phyloP scores from a whole-genome alignment of 2,888 invertebrate species.

The Globia sparganii region DNA sequence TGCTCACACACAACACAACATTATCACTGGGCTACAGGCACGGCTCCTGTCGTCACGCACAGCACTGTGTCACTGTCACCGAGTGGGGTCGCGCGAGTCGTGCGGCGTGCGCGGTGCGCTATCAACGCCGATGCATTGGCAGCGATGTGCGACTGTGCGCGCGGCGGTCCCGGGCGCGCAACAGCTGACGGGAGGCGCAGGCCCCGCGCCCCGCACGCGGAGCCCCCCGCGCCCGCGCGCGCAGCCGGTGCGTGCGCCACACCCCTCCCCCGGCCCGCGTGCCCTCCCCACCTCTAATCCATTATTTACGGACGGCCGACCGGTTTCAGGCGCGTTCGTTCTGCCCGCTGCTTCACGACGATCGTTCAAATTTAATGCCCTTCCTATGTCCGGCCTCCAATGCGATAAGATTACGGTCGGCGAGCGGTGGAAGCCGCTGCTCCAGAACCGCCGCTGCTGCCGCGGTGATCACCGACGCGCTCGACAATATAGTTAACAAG shows the following conservation, averaged over 20 bases:
- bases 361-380: slow-evolving; percentile 90
- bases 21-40: slow-evolving; percentile 71
- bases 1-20: slow-evolving; percentile 80
- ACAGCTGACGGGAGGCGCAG: slow-evolving; percentile 90
- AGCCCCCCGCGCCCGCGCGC: slow-evolving; percentile 81
- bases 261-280: slow-evolving; percentile 77
- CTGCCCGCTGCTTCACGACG: slow-evolving; percentile 85
- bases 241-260: slow-evolving; percentile 86
- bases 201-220: slow-evolving; percentile 75
- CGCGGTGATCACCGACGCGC: slow-evolving; percentile 39
- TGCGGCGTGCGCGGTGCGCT: slow-evolving; percentile 85
- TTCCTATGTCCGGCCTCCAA: slow-evolving; percentile 90
- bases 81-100: slow-evolving; percentile 72
- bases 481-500: slow-evolving; percentile 61
- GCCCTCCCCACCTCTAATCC: slow-evolving; percentile 88
- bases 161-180: slow-evolving; percentile 88
- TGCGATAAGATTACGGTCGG: slow-evolving; percentile 87
- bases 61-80: slow-evolving; percentile 80
- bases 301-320: slow-evolving; percentile 90
- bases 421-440: slow-evolving; percentile 70
- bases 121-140: slow-evolving; percentile 89
- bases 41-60: slow-evolving; percentile 74
- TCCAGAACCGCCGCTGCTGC: slow-evolving; percentile 44
- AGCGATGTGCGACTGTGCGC: slow-evolving; percentile 79
- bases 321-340: slow-evolving; percentile 89